Percentiles rank a stretch among this genome's conserved stretches.
Conservation (phyloP, 2,888 invertebrate species). For the Brassicogethes aeneus region DNA sequence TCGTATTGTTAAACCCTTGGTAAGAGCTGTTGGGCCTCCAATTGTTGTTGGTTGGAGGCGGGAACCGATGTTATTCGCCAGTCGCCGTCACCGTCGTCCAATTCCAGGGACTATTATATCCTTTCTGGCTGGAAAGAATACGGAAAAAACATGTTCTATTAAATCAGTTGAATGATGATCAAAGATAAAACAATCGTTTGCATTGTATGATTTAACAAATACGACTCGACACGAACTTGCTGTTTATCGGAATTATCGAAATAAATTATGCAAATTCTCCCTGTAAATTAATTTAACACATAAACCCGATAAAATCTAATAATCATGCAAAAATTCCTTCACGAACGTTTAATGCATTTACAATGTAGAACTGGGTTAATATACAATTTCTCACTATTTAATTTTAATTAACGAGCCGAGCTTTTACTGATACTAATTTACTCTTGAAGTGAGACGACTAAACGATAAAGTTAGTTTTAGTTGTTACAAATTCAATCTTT, state of each 20-base stretch:
- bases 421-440: too few relatives aligned
- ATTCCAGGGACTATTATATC: conserved; percentile 54
- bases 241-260: background rate
- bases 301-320: background rate
- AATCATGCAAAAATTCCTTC: background rate
- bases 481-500: too few relatives aligned
- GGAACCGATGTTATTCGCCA: conserved; percentile 52
- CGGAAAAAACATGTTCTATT: too few relatives aligned
- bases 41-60: conserved; percentile 44
- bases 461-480: too few relatives aligned
- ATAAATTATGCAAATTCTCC: background rate
- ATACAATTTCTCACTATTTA: background rate
- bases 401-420: too few relatives aligned
- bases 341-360: background rate
- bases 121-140: conserved; percentile 47
- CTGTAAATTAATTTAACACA: background rate
- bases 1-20: conserved; percentile 23
- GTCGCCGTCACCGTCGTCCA: conserved; percentile 56
- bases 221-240: background rate
- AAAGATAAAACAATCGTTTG: background rate
- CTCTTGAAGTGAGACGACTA: too few relatives aligned
- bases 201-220: background rate
- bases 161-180: background rate
- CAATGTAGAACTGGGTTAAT: background rate
- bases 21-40: conserved; percentile 32